These are phyloP conservation scores for Cebus imitator DNA, from an alignment of 2,113 vertebrate species.

Conservation along the genomic window DNA sequence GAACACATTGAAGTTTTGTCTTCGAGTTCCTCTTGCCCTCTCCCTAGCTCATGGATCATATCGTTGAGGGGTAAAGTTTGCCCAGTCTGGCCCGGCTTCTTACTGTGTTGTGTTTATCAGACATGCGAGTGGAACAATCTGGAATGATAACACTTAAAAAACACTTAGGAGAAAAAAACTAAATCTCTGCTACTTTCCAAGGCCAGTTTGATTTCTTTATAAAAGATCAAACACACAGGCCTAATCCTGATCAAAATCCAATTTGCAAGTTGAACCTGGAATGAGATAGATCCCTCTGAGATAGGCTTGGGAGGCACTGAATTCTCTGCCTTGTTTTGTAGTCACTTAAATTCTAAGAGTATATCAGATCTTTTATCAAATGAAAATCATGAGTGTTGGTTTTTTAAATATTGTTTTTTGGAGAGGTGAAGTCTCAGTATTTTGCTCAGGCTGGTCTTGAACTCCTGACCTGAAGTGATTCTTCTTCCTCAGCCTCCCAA, in stretches of 20 bases:
- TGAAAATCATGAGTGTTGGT: neutral
- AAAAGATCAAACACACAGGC: neutral
- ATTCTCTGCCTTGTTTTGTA: conserved; percentile 20
- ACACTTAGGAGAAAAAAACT: neutral
- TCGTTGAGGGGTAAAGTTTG: neutral
- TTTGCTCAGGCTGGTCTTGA: too few relatives aligned
- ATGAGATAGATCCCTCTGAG: neutral
- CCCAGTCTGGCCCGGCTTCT: neutral
- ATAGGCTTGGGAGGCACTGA: neutral
- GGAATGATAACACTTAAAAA: neutral
- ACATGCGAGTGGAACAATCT: neutral
- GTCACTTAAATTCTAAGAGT: neutral
- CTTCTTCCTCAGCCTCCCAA: too few relatives aligned
- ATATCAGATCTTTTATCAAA: neutral
- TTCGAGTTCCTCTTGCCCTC: neutral
- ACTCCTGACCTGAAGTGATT: too few relatives aligned
- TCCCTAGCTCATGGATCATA: neutral
- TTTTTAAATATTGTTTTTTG: too few relatives aligned
- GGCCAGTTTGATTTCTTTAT: neutral
- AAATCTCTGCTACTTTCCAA: neutral
- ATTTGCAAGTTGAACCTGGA: neutral
- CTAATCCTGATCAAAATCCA: neutral
- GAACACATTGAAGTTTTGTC: neutral
- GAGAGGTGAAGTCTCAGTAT: too few relatives aligned
- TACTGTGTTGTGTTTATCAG: neutral